Conservation (phyloP, 1,140 invertebrate genomes). For the Uloborus diversus region DNA sequence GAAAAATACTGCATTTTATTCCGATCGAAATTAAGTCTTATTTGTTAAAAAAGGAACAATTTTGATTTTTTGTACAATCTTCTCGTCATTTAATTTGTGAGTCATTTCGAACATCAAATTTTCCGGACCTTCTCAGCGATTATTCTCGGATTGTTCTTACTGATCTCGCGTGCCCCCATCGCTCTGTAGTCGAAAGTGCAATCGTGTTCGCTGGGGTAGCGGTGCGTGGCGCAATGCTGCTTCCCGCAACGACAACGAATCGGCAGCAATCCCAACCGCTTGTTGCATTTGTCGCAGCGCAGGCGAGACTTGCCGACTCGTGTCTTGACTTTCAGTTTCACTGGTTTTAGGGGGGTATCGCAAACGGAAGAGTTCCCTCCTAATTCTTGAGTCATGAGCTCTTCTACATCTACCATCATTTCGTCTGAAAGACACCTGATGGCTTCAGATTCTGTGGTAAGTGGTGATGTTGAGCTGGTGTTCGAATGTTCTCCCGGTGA, state of each 20-base stretch:
- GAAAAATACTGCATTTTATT: too few relatives aligned
- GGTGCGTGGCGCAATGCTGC: slow-evolving; percentile 95
- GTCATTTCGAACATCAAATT: too few relatives aligned
- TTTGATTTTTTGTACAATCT: too few relatives aligned
- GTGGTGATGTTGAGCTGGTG: too few relatives aligned
- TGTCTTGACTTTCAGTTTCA: not conserved
- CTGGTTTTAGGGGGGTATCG: not conserved
- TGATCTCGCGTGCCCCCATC: slow-evolving; percentile 97
- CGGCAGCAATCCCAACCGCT: slow-evolving; percentile 68
- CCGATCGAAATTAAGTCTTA: too few relatives aligned
- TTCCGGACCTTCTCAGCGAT: slow-evolving; percentile 99
- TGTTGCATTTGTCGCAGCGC: slow-evolving; percentile 13
- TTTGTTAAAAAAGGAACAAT: too few relatives aligned
- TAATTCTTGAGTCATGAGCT: not conserved
- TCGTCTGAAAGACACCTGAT: not conserved
- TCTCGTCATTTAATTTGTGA: too few relatives aligned
- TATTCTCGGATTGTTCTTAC: slow-evolving; percentile 98
- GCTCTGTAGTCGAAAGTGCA: slow-evolving; percentile 99
- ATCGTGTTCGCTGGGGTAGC: slow-evolving; percentile 99
- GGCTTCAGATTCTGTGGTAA: not conserved
- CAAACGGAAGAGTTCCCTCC: not conserved
- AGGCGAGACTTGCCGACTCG: not conserved
- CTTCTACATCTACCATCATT: not conserved
- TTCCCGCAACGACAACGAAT: slow-evolving; percentile 99
- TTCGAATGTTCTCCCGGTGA: too few relatives aligned